Evolutionary conservation across 2,888 invertebrate species (phyloP).

Genomic region (Kuschelorhynchus macadamiae): DNA sequence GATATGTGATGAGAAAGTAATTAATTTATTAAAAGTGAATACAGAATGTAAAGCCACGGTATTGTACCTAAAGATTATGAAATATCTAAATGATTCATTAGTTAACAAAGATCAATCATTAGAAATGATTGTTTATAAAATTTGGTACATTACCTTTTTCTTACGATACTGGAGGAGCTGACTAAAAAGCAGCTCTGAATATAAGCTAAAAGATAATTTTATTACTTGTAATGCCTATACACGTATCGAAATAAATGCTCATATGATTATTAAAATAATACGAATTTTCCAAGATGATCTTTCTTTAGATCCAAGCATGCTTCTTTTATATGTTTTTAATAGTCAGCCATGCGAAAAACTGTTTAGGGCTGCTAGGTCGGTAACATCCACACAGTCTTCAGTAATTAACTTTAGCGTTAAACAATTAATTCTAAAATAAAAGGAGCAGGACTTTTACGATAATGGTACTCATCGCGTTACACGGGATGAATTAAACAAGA

Average conservation of each 20-base stretch:
- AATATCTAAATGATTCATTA: no score
- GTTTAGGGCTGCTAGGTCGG: background rate
- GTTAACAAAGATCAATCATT: no score
- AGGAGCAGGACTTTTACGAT: conserved; percentile 2
- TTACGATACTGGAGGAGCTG: no score
- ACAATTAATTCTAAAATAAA: background rate
- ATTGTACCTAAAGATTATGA: no score
- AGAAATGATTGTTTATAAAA: no score
- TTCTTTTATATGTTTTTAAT: conserved; percentile 6
- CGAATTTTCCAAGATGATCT: conserved; percentile 2
- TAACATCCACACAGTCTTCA: conserved; percentile 10
- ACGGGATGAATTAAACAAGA: background rate
- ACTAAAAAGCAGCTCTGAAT: no score
- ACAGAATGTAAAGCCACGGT: no score
- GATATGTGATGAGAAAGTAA: no score
- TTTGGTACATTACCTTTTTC: no score
- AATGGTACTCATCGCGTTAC: background rate
- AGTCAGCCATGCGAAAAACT: conserved; percentile 16
- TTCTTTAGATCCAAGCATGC: conserved; percentile 10
- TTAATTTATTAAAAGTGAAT: no score
- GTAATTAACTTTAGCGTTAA: conserved; percentile 4
- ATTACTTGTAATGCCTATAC: conserved; percentile 7
- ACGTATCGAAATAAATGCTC: conserved; percentile 3
- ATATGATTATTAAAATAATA: background rate
- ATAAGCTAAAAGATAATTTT: conserved; percentile 14